phyloP scores from a whole-genome alignment of 2,888 invertebrate genomes.

The Drosophila quasianomalipes region DNA sequence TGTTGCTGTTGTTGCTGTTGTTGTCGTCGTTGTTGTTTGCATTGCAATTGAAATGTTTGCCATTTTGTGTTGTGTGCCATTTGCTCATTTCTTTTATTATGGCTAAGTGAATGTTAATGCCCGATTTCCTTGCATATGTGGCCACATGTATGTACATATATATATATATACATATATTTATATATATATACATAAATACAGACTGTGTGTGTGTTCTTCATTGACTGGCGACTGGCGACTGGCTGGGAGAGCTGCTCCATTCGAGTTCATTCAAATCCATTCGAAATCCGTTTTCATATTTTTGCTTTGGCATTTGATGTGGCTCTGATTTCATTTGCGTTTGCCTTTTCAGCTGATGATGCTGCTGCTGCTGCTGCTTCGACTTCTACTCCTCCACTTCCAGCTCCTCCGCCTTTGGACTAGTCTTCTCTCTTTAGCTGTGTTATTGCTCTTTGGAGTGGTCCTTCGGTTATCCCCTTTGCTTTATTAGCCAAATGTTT shows the following conservation, averaged over 20 bases:
- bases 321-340: slow-evolving; percentile 67
- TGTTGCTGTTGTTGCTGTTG: slow-evolving; percentile 7
- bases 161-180: neutral
- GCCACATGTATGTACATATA: neutral
- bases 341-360: slow-evolving; percentile 33
- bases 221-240: slow-evolving; percentile 2
- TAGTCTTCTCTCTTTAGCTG: neutral
- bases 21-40: slow-evolving; percentile 8
- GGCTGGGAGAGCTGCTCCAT: slow-evolving; percentile 4
- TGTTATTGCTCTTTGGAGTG: neutral
- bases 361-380: neutral
- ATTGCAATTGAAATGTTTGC: slow-evolving; percentile 61
- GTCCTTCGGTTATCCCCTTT: neutral
- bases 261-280: slow-evolving; percentile 35
- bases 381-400: too few relatives aligned
- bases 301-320: slow-evolving; percentile 52
- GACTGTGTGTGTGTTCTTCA: neutral
- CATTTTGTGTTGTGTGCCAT: slow-evolving; percentile 47
- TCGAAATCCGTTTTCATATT: slow-evolving; percentile 60
- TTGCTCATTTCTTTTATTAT: slow-evolving; percentile 65
- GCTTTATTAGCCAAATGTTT: slow-evolving; percentile 6
- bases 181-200: neutral
- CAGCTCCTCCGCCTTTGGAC: neutral
- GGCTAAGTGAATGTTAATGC: slow-evolving; percentile 67
- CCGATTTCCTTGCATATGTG: slow-evolving; percentile 54